Evolutionary conservation across 1,140 invertebrate species (phyloP).

Genomic region (Schmidtea mediterranea): DNA sequence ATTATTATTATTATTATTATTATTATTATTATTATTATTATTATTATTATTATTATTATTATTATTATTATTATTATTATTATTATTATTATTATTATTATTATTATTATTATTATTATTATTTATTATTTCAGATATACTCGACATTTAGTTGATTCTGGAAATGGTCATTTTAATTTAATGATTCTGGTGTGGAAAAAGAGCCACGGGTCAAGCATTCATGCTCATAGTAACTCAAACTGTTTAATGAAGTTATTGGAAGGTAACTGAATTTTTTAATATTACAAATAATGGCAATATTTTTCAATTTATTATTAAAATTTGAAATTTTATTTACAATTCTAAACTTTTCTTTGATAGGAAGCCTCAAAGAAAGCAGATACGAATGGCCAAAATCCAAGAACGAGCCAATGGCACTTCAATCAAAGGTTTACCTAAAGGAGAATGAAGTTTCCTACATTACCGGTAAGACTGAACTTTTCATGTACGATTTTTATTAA

Average conservation of each 20-base stretch:
- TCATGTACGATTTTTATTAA: too few species aligned
- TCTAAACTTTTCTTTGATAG: neutral
- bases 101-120: too few species aligned
- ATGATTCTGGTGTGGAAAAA: conserved; percentile 90
- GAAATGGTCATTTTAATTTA: conserved; percentile 82
- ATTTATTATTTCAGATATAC: conserved; percentile 15
- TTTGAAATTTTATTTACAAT: neutral
- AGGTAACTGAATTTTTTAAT: neutral
- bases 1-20: too few species aligned
- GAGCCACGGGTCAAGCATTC: conserved; percentile 68
- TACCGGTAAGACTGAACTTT: conserved; percentile 41
- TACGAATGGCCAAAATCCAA: conserved; percentile 40
- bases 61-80: too few species aligned
- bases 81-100: too few species aligned
- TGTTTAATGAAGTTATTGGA: conserved; percentile 66
- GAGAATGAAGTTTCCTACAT: conserved; percentile 68
- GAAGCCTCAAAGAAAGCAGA: conserved; percentile 33
- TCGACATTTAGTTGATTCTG: conserved; percentile 18
- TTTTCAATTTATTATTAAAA: neutral
- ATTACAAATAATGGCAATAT: neutral
- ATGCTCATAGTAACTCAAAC: conserved; percentile 77
- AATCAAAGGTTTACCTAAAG: conserved; percentile 35
- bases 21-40: too few species aligned
- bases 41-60: too few species aligned
- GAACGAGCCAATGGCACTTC: conserved; percentile 28